These are phyloP conservation scores for Plotosus lineatus DNA, from an alignment of 2,113 vertebrate species.

Conservation along the genomic window DNA sequence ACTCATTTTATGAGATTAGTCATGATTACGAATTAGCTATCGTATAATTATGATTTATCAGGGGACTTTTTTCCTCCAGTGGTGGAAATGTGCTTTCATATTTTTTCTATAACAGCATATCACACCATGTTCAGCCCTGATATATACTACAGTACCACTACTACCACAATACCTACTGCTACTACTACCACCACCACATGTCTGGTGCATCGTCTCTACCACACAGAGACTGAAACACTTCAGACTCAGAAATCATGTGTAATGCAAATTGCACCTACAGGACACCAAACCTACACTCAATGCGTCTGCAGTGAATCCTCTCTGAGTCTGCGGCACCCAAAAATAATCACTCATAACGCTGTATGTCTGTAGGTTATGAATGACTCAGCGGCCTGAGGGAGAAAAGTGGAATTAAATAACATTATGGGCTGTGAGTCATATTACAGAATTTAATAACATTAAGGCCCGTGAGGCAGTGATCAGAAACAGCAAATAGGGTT, in stretches of 20 bases:
- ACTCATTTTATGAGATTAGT: too few relatives aligned
- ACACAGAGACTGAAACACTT: background rate
- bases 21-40: too few relatives aligned
- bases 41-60: too few relatives aligned
- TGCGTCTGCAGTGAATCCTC: slow-evolving; percentile 13
- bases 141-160: background rate
- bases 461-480: slow-evolving; percentile 9
- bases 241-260: background rate
- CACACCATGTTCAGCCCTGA: background rate
- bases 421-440: slow-evolving; percentile 15
- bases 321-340: slow-evolving; percentile 2
- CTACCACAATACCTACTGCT: background rate
- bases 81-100: too few relatives aligned
- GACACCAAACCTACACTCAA: slow-evolving; percentile 6
- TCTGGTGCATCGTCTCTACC: background rate
- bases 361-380: slow-evolving; percentile 23
- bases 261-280: background rate
- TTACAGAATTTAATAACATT: slow-evolving; percentile 25
- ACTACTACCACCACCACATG: background rate
- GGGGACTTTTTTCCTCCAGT: too few relatives aligned
- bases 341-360: slow-evolving; percentile 8
- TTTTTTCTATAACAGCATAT: background rate
- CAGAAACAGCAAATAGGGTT: slow-evolving; percentile 28
- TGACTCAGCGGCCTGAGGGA: background rate
- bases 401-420: slow-evolving; percentile 19